A percentile compares a stretch with the other conserved stretches of the same genome.
Evolutionary conservation across 1,140 invertebrate species (phyloP).

Genomic region (Drosophila mauritiana): DNA sequence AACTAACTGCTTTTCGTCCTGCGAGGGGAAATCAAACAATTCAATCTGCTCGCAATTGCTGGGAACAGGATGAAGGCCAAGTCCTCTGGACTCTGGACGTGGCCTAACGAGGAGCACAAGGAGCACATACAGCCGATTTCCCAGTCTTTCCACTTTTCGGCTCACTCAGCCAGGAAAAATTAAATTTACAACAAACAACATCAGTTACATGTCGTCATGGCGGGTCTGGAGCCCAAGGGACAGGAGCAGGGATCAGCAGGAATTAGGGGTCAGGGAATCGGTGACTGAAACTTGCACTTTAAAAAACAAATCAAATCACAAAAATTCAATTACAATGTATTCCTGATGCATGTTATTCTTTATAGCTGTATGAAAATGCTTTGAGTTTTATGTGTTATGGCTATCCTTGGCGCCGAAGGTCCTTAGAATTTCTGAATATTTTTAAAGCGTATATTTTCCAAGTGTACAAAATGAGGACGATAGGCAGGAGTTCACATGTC

Average conservation of each 20-base stretch:
- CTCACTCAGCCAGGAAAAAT: conserved; percentile 58
- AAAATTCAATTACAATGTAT: no score
- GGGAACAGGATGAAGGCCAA: conserved; percentile 27
- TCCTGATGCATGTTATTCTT: no score
- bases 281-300: conserved; percentile 3
- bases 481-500: conserved; percentile 40
- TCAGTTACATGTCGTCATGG: conserved; percentile 57
- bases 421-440: not conserved
- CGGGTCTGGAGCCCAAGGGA: conserved; percentile 1
- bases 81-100: conserved; percentile 6
- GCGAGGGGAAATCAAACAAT: conserved; percentile 50
- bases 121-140: conserved; percentile 4
- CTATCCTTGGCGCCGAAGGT: no score
- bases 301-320: not conserved
- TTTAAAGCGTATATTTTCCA: not conserved
- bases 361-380: not conserved
- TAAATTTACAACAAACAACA: conserved; percentile 78
- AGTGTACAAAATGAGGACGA: not conserved
- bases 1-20: conserved; percentile 1
- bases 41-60: conserved; percentile 51
- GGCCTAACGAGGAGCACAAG: conserved; percentile 20
- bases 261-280: not conserved
- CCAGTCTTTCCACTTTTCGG: conserved; percentile 6
- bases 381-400: not conserved
- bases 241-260: not conserved